Evolutionary conservation across 2,888 invertebrate species (phyloP).

Genomic region (Heliconius erato): DNA sequence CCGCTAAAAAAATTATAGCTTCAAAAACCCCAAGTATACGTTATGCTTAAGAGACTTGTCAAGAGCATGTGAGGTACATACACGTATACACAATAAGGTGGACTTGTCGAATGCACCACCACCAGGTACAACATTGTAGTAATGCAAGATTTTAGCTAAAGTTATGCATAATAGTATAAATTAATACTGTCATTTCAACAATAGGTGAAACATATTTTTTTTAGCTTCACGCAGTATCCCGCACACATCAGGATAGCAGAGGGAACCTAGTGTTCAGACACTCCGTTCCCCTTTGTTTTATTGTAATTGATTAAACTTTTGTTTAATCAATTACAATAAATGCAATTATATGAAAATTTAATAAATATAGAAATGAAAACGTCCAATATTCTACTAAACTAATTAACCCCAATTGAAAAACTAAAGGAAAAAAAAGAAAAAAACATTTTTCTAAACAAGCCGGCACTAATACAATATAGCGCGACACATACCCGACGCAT

Average conservation of each 20-base stretch:
- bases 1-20: too few relatives aligned
- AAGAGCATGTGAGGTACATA: slow-evolving; percentile 28
- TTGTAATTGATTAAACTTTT: too few relatives aligned
- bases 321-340: too few relatives aligned
- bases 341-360: too few relatives aligned
- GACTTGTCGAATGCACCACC: slow-evolving; percentile 52
- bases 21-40: neutral
- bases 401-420: slow-evolving; percentile 33
- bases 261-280: too few relatives aligned
- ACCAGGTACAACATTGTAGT: slow-evolving; percentile 13
- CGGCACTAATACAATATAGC: slow-evolving; percentile 54
- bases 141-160: slow-evolving; percentile 17
- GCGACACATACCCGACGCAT: slow-evolving; percentile 61
- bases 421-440: slow-evolving; percentile 6
- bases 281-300: too few relatives aligned
- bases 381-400: neutral
- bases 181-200: neutral
- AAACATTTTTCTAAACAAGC: slow-evolving; percentile 42
- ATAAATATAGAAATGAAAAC: neutral
- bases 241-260: too few relatives aligned
- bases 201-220: too few relatives aligned
- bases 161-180: neutral
- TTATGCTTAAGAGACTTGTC: slow-evolving; percentile 29
- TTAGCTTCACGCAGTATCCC: too few relatives aligned
- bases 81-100: slow-evolving; percentile 48